Base-by-base conservation (phyloP, 92 coral and sea anemone species). In the Epizoanthus rinbou region DNA sequence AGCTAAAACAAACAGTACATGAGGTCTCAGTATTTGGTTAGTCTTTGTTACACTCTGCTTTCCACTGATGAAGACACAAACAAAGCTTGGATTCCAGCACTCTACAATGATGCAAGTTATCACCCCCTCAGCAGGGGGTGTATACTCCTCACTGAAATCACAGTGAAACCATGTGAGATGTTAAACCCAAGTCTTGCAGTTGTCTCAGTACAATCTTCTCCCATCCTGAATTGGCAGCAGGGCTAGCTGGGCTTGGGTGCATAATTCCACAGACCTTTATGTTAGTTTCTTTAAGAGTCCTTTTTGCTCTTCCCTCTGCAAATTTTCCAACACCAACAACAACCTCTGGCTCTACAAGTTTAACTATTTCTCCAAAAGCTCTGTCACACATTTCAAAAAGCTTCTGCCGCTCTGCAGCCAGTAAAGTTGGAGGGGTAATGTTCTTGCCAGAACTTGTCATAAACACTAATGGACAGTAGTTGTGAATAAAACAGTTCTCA, bases 171-270 rank as follows among this genome's bases (percentile, higher is more conserved):
- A 93, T 37, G 57, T 79, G 79, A 25, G 72, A 53, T 76, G 89
- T 80, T 10, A 91, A 84, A 10, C 88, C 91, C 8, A 79, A 28
- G 7, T 87, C 88, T 39, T 84, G 68, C 10, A 93, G 85, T 64
- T 93, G 93, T 23, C 72, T 79, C 65, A 86, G 56, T 79, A 87
- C 98, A 21, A 93, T 79, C 3, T 87, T 74, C 50, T 74, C 83
- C 98, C 98, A 93, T 15, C 92, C 90, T 7, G 85, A 71, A 79
- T 93, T 93, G 16, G 98, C 98, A 35, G 83, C 90, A 13, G 94
- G 94, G 85, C 90, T 93, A 7, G 94, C 94, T 33, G 98, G 98
- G 35, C 98, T 93, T 47, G 98, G 98, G 35, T 93, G 98, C 92
- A 91, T 91, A 18, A 91, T 74, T 2, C 86, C 80, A 64, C 79